These are phyloP conservation scores for Cisticola juncidis DNA, from an alignment of 2,113 vertebrate genomes.

Conservation along the genomic window DNA sequence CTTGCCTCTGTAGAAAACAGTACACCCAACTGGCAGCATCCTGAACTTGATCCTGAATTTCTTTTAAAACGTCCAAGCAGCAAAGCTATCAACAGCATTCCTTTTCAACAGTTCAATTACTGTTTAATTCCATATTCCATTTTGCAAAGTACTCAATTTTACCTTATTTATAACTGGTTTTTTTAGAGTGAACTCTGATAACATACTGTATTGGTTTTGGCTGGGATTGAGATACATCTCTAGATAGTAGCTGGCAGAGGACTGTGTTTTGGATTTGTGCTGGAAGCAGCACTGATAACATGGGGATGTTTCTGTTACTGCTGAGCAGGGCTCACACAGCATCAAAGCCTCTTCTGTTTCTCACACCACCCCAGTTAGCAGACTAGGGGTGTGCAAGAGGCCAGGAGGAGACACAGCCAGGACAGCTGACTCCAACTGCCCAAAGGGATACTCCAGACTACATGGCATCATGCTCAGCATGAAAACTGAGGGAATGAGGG, in stretches of 20 bases:
- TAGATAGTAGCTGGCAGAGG: not conserved
- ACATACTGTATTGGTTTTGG: not conserved
- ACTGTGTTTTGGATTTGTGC: not conserved
- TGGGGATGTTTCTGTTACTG: not conserved
- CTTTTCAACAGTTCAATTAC: not conserved
- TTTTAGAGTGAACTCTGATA: not conserved
- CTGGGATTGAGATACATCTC: not conserved
- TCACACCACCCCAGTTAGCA: fast-evolving
- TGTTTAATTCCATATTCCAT: not conserved
- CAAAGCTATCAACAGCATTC: not conserved
- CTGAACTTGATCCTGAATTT: not conserved
- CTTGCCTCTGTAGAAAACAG: not conserved
- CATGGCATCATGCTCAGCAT: not conserved
- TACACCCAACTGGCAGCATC: not conserved
- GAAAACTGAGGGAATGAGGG: not conserved
- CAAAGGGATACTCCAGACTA: not conserved
- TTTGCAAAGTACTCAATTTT: not conserved
- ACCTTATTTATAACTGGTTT: not conserved
- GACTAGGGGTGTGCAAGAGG: not conserved
- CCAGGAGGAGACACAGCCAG: not conserved
- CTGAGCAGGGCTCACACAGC: not conserved
- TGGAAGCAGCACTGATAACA: not conserved
- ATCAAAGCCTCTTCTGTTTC: not conserved
- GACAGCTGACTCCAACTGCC: not conserved
- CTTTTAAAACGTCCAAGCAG: not conserved